These are phyloP conservation scores for Ginglymostoma cirratum DNA, from an alignment of 2,113 vertebrate genomes.

Conservation along the genomic window DNA sequence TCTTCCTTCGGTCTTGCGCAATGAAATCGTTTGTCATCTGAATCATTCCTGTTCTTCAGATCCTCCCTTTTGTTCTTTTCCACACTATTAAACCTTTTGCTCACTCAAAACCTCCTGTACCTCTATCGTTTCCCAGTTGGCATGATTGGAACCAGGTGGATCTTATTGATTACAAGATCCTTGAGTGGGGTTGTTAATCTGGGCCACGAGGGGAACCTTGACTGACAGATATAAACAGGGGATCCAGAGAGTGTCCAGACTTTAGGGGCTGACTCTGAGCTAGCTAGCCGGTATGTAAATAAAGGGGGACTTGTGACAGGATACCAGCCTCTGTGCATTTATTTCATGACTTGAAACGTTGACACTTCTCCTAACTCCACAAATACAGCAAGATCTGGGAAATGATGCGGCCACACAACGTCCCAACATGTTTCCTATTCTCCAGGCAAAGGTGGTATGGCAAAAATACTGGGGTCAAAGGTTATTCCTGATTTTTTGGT, in stretches of 20 bases:
- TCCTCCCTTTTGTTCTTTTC: too few relatives aligned
- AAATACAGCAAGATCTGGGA: not conserved
- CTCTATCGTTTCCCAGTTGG: not conserved
- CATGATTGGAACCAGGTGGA: not conserved
- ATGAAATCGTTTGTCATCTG: not conserved
- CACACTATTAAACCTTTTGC: not conserved
- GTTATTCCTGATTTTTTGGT: not conserved
- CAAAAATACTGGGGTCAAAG: not conserved
- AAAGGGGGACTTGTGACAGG: too few relatives aligned
- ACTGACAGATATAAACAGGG: too few relatives aligned
- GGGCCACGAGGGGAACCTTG: too few relatives aligned
- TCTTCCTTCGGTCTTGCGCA: too few relatives aligned
- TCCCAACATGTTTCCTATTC: not conserved
- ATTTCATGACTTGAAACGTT: not conserved
- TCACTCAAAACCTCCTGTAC: not conserved
- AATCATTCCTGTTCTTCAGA: not conserved
- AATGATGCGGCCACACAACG: not conserved
- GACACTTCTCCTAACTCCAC: too few relatives aligned
- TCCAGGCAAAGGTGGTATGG: not conserved
- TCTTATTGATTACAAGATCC: too few relatives aligned
- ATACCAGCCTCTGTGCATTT: too few relatives aligned
- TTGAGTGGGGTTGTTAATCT: too few relatives aligned
- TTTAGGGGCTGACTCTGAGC: too few relatives aligned
- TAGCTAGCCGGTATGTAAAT: too few relatives aligned
- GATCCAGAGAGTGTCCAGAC: too few relatives aligned